A percentile compares a stretch with the other conserved stretches of the same genome.
These are phyloP conservation scores for Lagenorhynchus albirostris DNA, from an alignment of 2,113 vertebrate species.

Conservation along the genomic window DNA sequence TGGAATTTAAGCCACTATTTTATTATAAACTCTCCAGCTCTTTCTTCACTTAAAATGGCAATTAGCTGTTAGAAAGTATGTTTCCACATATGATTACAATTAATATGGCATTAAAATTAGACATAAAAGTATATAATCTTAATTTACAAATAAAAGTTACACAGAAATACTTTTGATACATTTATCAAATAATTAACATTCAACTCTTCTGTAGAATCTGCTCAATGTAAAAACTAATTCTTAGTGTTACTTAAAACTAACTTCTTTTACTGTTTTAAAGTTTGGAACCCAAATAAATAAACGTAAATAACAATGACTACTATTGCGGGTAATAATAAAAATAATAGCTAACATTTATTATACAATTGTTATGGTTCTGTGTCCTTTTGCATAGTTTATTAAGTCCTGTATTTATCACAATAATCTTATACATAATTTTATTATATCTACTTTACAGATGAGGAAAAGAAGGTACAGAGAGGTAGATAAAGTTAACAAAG, in stretches of 20 bases:
- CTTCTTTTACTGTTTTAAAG: background rate
- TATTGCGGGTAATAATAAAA: background rate
- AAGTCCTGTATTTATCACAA: background rate
- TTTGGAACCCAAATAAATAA: background rate
- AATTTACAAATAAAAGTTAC: slow-evolving; percentile 18
- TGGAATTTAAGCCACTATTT: background rate
- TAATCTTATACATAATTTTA: background rate
- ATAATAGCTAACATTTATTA: background rate
- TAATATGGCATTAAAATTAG: background rate
- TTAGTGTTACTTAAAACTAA: background rate
- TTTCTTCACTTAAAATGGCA: background rate
- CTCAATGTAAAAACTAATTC: background rate
- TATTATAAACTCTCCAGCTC: background rate
- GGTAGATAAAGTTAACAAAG: background rate
- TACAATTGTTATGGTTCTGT: background rate
- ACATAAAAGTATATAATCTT: background rate
- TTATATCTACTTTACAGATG: background rate
- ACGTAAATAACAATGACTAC: background rate
- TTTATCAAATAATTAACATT: slow-evolving; percentile 2
- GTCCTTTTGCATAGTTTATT: background rate
- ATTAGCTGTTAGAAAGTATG: background rate
- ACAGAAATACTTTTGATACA: background rate
- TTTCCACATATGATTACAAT: background rate
- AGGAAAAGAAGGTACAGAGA: background rate
- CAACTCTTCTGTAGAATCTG: background rate